Base-by-base conservation (phyloP, 1,140 invertebrate genomes). In the Solenopsis fugax region DNA sequence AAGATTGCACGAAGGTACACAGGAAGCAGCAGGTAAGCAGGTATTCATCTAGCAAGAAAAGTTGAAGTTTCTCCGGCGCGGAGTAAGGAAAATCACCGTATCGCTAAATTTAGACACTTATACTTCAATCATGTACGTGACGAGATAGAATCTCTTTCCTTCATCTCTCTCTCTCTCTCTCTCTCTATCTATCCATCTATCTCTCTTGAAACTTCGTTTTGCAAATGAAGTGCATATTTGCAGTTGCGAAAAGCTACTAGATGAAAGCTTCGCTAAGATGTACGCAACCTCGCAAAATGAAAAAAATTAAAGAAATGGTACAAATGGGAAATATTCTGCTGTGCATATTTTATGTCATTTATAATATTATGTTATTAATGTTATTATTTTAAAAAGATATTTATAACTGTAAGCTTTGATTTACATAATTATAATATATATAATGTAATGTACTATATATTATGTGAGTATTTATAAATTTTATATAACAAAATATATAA, bases 31-130 rank as follows among this genome's bases (percentile, higher is more conserved):
- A 48, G 24, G 4, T 84, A 84, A 84, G 34, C 48, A 81, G 21
- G 29, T 73, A 82, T 73, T 73, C 24, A 37, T 41, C 41, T 75
- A 62, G n/a, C n/a, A 56, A 60, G 34, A 41, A 71, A 50, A 60
- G 13, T 34, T 75, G 16, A 13, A 84, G 45, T 48, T 41, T 34
- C 56, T 75, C 9, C 1, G 16, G 21, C 13, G 10, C 12, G 24
- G 18, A 21, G 37, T 21, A 21, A 73, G 52, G 0, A 5, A 50
- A 72, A 54, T 73, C 78, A 82, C 50, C 54, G 24, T 84, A 84
- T 75, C n/a, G 80, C 45, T 84, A 73, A 75, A 84, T 75, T 84
- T 84, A 75, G 54, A 60, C 80, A 75, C 45, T 84, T 84, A 73
- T 75, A 73, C 13, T 60, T 84, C 54, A 84, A 84, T 75, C 29